Evolutionary conservation across 1,140 invertebrate genomes (phyloP), one percentile per base, ranked within the genome.

Genomic region (Aleiodes sp.): DNA sequence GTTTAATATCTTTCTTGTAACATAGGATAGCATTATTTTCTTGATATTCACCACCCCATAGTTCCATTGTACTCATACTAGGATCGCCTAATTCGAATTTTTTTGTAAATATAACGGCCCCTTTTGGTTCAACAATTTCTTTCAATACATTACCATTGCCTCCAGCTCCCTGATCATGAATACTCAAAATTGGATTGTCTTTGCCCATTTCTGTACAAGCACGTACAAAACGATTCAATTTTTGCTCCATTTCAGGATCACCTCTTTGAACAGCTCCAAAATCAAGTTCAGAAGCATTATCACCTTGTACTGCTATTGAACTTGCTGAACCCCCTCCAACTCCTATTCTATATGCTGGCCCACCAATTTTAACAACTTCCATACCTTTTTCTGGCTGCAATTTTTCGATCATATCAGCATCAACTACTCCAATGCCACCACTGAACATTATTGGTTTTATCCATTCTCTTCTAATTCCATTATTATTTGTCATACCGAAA

Each of bases 361-460:
- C 98, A 29, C 98, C 98, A 39, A 99, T 90, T 88, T 99, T 99
- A 0, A 96, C 93, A 41, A 99, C 90, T 78, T 93, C 86, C 90
- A 96, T 95, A 24, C 92, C 92, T 87, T 89, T 88, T 78, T 90
- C 82, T 4, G 95, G 90, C 57, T 84, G 78, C 10, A 90, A 80
- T 87, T 98, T 98, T 16, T 90, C 85, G 9, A 93, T 90, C 90
- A 94, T 92, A 57, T 84, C 81, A n/a, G 90, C 90, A 76, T 96
- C 93, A 87, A 99, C 92, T 9, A 92, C 92, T 4, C 98, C 97
- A 70, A 99, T 90, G 37, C 98, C 98, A 65, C 95, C 97, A 80
- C 95, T 98, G 75, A 99, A 99, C 97, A 99, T 98, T 66, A 99
- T 99, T 0, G 98, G 97, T 80, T 99, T 99, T 0, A 99, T 93